These are phyloP conservation scores for Andrena chrysosceles DNA, from an alignment of 2,888 invertebrate genomes.

Conservation along the genomic window DNA sequence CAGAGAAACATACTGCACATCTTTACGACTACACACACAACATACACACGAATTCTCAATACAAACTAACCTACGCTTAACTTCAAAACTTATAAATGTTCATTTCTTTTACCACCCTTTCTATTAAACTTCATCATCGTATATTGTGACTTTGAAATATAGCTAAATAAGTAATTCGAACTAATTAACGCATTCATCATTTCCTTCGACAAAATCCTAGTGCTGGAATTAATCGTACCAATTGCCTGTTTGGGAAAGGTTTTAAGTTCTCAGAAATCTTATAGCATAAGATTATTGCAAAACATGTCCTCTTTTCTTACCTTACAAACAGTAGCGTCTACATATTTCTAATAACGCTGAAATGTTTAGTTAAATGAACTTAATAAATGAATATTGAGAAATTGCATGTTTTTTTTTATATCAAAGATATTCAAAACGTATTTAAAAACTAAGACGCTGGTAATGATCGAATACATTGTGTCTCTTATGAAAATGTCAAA, in stretches of 20 bases:
- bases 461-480: constrained; percentile 8
- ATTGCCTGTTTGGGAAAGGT: constrained; percentile 74
- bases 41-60: constrained; percentile 83
- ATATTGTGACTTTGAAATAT: constrained; percentile 67
- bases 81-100: constrained; percentile 78
- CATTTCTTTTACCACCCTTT: constrained; percentile 45
- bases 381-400: constrained; percentile 18
- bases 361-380: constrained; percentile 20
- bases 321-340: constrained; percentile 1
- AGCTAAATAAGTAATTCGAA: constrained; percentile 71
- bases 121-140: constrained; percentile 50
- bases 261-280: constrained; percentile 10
- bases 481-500: constrained; percentile 32
- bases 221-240: constrained; percentile 74
- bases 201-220: constrained; percentile 66
- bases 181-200: constrained; percentile 68
- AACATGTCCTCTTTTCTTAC: constrained; percentile 2
- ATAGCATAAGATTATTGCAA: constrained; percentile 15
- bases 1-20: constrained; percentile 72
- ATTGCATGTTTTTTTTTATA: constrained; percentile 2
- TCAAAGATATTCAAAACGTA: constrained; percentile 4
- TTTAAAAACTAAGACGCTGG: constrained; percentile 27
- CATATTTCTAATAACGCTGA: constrained; percentile 8
- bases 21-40: constrained; percentile 84
- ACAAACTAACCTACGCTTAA: constrained; percentile 82